Evolutionary conservation across 2,113 vertebrate genomes (phyloP), one percentile per base, ranked within the genome.

Genomic region (Datnioides undecimradiatus): DNA sequence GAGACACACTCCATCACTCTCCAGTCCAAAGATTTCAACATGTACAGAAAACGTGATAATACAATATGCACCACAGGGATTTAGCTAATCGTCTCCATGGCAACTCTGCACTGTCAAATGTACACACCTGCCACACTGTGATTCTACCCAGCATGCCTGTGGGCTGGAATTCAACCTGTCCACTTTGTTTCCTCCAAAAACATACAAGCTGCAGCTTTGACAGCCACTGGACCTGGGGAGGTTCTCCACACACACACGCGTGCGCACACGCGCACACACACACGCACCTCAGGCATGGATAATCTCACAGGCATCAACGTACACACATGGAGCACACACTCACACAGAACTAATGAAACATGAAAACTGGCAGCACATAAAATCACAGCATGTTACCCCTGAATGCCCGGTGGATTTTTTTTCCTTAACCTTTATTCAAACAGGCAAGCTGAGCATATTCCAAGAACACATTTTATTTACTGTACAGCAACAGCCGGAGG

Each of bases 91-190:
- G 40, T 91, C 66, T 74, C 83, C 77, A 83, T 82, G 70, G 74
- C 64, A 90, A 90, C 86, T 41, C 46, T 27, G 16, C 23, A 12
- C 73, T 60, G 69, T 57, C 71, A 76, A 59, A 48, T 62, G 17
- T 73, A 75, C 48, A 79, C 68, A 89, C 64, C 75, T 85, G 78
- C 66, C 84, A 71, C 41, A 27, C 48, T 11, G 29, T 25, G 75
- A 79, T 54, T 62, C 52, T 57, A 63, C 85, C 78, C 65, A 82
- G 65, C 75, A 74, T 80, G 68, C 75, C 52, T 70, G 74, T 45
- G 71, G 84, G 76, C 36, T 71, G 43, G 70, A 80, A 75, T 65
- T 76, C 82, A 66, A 84, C 86, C 87, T 88, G 85, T 82, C 73
- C 43, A 83, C 76, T 83, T 67, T 66, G 52, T 41, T 77, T 78